phyloP scores from a whole-genome alignment of 2,888 invertebrate species.

The Eupeodes luniger region DNA sequence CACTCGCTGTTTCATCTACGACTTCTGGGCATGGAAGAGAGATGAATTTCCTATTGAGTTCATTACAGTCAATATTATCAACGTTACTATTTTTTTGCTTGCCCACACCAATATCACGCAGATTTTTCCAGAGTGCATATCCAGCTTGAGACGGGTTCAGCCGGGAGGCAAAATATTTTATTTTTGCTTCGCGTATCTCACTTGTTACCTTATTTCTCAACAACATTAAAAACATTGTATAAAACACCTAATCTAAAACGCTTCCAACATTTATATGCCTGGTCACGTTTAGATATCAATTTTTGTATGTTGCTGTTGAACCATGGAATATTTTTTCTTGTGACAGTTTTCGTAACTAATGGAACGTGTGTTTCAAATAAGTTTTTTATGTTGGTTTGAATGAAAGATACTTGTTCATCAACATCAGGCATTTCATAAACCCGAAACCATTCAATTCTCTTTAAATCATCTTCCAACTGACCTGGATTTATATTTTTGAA shows the following conservation, averaged over 20 bases:
- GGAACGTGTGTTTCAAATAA: no score
- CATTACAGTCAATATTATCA: no score
- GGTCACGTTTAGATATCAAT: neutral
- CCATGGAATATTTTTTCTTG: neutral
- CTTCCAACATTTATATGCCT: neutral
- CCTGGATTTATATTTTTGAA: no score
- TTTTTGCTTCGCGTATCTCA: constrained; percentile 8
- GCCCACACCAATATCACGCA: neutral
- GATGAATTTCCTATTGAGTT: no score
- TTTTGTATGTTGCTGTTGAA: no score
- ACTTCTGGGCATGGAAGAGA: neutral
- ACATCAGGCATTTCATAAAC: constrained; percentile 23
- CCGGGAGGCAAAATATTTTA: neutral
- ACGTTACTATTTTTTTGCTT: no score
- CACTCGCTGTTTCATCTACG: neutral
- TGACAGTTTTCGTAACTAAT: neutral
- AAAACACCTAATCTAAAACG: neutral
- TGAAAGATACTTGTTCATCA: constrained; percentile 12
- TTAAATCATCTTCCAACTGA: no score
- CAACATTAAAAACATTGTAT: neutral
- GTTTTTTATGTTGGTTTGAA: neutral
- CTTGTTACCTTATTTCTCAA: constrained; percentile 7
- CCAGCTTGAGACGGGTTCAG: constrained; percentile 19
- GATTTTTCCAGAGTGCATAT: constrained; percentile 16
- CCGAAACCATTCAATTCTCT: neutral